A percentile compares a stretch with the other conserved stretches of the same genome.
These are phyloP conservation scores for Ceyx melanurus DNA, from an alignment of 2,113 vertebrate species.

Conservation along the genomic window DNA sequence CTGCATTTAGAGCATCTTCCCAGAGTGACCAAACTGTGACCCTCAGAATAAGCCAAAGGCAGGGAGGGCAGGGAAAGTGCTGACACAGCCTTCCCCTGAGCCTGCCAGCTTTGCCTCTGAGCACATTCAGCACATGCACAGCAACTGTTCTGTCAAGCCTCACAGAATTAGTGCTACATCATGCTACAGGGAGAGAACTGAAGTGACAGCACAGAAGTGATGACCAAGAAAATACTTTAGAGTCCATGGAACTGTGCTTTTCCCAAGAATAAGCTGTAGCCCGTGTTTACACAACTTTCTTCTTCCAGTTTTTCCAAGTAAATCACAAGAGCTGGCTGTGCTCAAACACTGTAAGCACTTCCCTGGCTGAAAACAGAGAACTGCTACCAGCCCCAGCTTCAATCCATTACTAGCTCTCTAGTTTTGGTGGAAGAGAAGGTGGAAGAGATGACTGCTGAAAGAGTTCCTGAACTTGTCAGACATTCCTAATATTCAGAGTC, in stretches of 20 bases:
- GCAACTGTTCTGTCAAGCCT: not conserved
- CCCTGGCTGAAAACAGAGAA: conserved; percentile 8
- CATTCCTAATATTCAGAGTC: not conserved
- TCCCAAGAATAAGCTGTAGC: conserved; percentile 8
- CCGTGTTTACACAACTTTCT: conserved; percentile 4
- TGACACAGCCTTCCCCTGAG: not conserved
- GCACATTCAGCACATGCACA: not conserved
- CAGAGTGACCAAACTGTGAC: not conserved
- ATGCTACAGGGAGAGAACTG: not conserved
- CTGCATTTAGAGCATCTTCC: not conserved
- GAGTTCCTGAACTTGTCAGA: not conserved
- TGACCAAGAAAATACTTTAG: not conserved
- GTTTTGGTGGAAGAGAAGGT: not conserved
- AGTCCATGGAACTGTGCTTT: not conserved
- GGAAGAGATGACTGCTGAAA: not conserved
- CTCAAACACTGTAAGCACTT: not conserved
- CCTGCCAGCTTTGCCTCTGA: not conserved
- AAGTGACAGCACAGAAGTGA: not conserved
- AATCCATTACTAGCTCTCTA: not conserved
- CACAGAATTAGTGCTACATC: not conserved
- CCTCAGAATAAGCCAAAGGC: not conserved
- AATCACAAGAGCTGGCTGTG: conserved; percentile 24
- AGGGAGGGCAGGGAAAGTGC: not conserved
- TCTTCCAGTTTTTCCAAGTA: conserved; percentile 17
- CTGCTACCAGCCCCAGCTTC: not conserved